These are phyloP conservation scores for Periphyllus acericola DNA, from an alignment of 2,888 invertebrate species.

Conservation along the genomic window DNA sequence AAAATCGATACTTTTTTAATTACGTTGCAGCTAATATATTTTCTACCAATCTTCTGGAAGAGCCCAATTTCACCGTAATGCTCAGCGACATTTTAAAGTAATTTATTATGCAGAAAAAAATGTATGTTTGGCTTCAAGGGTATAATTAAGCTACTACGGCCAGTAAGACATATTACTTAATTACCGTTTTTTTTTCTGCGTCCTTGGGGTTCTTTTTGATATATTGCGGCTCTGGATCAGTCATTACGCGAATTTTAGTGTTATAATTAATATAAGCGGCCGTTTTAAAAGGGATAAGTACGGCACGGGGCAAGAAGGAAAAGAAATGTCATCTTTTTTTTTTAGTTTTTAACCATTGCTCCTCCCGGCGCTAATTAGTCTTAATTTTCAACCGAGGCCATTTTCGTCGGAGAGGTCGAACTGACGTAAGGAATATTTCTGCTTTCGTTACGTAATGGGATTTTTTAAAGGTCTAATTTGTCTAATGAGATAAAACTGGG, in stretches of 20 bases:
- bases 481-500: slow-evolving; percentile 61
- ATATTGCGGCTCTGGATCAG: slow-evolving; percentile 62
- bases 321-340: slow-evolving; percentile 53
- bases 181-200: slow-evolving; percentile 50
- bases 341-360: slow-evolving; percentile 24
- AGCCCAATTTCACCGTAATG: slow-evolving; percentile 42
- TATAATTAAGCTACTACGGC: slow-evolving; percentile 59
- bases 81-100: slow-evolving; percentile 53
- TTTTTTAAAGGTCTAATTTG: slow-evolving; percentile 62
- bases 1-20: slow-evolving; percentile 37
- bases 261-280: slow-evolving; percentile 62
- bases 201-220: slow-evolving; percentile 61
- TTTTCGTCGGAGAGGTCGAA: slow-evolving; percentile 44
- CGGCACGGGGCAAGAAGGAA: neutral
- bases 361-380: slow-evolving; percentile 62
- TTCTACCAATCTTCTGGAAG: slow-evolving; percentile 7
- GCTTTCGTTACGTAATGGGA: slow-evolving; percentile 55
- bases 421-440: slow-evolving; percentile 47
- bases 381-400: slow-evolving; percentile 56
- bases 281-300: slow-evolving; percentile 54
- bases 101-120: slow-evolving; percentile 55
- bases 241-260: slow-evolving; percentile 62
- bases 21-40: slow-evolving; percentile 15
- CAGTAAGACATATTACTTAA: slow-evolving; percentile 62
- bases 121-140: slow-evolving; percentile 53